Conservation (phyloP, 2,888 invertebrate species). For the Eudasyphora cyanicolor region DNA sequence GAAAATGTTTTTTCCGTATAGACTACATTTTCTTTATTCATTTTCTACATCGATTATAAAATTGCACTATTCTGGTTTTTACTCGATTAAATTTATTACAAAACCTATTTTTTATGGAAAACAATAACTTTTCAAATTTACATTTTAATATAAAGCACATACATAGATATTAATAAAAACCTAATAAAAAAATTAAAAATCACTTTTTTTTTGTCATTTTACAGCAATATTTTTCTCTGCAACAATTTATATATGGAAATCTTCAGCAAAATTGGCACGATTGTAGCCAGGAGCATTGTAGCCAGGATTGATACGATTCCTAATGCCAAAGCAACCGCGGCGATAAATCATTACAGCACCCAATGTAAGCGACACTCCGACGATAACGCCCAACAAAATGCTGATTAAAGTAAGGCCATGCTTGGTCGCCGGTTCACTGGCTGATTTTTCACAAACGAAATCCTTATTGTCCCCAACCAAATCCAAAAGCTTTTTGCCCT, state of each 20-base stretch:
- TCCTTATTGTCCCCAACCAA: slow-evolving; percentile 82
- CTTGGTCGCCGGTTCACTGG: slow-evolving; percentile 84
- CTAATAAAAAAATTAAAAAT: too few relatives aligned
- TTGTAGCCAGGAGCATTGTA: slow-evolving; percentile 85
- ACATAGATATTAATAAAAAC: too few relatives aligned
- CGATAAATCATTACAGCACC: slow-evolving; percentile 83
- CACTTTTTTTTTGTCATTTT: too few relatives aligned
- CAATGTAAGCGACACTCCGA: slow-evolving; percentile 86
- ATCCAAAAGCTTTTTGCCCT: slow-evolving; percentile 82
- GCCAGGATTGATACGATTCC: slow-evolving; percentile 81
- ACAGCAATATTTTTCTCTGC: too few relatives aligned
- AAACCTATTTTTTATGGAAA: too few relatives aligned
- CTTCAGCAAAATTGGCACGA: slow-evolving; percentile 83
- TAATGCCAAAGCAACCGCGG: slow-evolving; percentile 84
- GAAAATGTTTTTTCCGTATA: too few relatives aligned
- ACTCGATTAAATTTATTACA: too few relatives aligned
- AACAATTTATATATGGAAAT: slow-evolving; percentile 80
- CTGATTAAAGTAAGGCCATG: slow-evolving; percentile 87
- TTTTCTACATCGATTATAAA: too few relatives aligned
- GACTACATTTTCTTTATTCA: too few relatives aligned
- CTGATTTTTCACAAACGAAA: slow-evolving; percentile 86
- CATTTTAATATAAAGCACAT: too few relatives aligned
- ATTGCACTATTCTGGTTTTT: too few relatives aligned
- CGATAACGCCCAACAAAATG: slow-evolving; percentile 83
- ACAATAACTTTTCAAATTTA: too few relatives aligned